A percentile compares a stretch with the other conserved stretches of the same genome.
phyloP scores from a whole-genome alignment of 2,113 vertebrate species.

The Puntigrus tetrazona region DNA sequence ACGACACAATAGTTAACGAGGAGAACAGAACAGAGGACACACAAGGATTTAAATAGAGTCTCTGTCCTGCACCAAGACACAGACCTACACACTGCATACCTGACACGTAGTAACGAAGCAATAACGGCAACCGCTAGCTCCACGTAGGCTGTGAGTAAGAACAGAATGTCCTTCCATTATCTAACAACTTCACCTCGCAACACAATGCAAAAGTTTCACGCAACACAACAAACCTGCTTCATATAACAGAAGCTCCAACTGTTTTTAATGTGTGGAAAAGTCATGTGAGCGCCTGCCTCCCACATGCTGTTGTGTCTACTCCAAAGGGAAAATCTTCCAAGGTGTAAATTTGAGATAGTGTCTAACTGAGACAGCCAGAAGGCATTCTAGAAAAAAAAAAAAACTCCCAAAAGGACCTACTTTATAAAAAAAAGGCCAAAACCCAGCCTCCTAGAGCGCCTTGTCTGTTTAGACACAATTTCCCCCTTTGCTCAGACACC shows the following conservation, averaged over 20 bases:
- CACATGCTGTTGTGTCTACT: slow-evolving; percentile 37
- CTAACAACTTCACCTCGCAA: background rate
- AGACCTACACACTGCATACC: slow-evolving; percentile 50
- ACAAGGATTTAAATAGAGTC: slow-evolving; percentile 10
- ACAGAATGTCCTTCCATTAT: slow-evolving; percentile 34
- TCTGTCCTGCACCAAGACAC: slow-evolving; percentile 16
- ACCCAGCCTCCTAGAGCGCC: background rate
- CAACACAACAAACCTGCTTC: background rate
- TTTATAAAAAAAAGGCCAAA: slow-evolving; percentile 13
- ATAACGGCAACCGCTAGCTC: slow-evolving; percentile 54
- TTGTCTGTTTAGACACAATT: slow-evolving; percentile 38
- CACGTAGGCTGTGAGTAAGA: slow-evolving; percentile 56
- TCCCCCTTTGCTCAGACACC: slow-evolving; percentile 34
- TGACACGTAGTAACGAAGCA: slow-evolving; percentile 54
- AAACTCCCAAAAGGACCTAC: slow-evolving; percentile 5
- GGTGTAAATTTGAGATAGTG: slow-evolving; percentile 50
- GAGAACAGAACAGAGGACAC: background rate
- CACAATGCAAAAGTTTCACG: slow-evolving; percentile 23
- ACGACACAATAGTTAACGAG: slow-evolving; percentile 1
- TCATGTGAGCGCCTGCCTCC: slow-evolving; percentile 14
- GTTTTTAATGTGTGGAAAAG: slow-evolving; percentile 32
- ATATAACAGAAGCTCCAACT: background rate
- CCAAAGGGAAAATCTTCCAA: slow-evolving; percentile 47
- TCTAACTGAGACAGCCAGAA: slow-evolving; percentile 44
- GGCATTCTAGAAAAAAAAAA: slow-evolving; percentile 36